These are phyloP conservation scores for Caenorhabditis doughertyi DNA, from an alignment of 2,888 invertebrate genomes.

Conservation along the genomic window DNA sequence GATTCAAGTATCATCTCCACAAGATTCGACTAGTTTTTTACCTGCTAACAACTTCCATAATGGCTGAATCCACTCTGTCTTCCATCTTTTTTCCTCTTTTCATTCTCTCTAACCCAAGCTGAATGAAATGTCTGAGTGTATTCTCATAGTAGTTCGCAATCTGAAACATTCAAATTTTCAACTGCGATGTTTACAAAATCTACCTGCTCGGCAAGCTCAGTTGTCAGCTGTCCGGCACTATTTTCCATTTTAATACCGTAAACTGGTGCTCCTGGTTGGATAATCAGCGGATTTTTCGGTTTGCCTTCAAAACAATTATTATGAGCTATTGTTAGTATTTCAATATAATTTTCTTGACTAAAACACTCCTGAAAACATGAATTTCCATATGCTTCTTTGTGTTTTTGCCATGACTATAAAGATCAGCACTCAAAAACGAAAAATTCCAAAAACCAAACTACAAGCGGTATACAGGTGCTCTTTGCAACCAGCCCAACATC, in stretches of 20 bases:
- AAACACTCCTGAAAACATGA: conserved; percentile 7
- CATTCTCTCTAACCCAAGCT: conserved; percentile 80
- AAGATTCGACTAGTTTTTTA: too few relatives aligned
- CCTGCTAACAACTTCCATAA: conserved; percentile 87
- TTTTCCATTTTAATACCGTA: conserved; percentile 87
- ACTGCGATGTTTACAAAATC: neutral
- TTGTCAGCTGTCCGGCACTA: conserved; percentile 83
- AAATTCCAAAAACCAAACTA: conserved; percentile 19
- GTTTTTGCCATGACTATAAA: neutral
- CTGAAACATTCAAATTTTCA: conserved; percentile 34
- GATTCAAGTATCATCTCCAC: too few relatives aligned
- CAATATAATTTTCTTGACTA: neutral
- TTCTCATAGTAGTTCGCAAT: conserved; percentile 62
- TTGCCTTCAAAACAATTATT: conserved; percentile 60
- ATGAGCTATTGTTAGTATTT: neutral
- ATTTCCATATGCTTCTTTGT: neutral
- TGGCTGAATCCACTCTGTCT: conserved; percentile 87
- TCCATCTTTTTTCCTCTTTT: conserved; percentile 87
- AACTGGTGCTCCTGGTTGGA: conserved; percentile 88
- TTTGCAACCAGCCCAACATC: neutral
- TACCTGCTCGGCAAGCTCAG: conserved; percentile 67
- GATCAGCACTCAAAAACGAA: conserved; percentile 2
- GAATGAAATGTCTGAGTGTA: conserved; percentile 61
- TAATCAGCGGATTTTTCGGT: conserved; percentile 84
- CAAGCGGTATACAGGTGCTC: conserved; percentile 14